Evolutionary conservation across 2,888 invertebrate genomes (phyloP), one percentile per base, ranked within the genome.

Genomic region (Nephrocerus scutellatus): DNA sequence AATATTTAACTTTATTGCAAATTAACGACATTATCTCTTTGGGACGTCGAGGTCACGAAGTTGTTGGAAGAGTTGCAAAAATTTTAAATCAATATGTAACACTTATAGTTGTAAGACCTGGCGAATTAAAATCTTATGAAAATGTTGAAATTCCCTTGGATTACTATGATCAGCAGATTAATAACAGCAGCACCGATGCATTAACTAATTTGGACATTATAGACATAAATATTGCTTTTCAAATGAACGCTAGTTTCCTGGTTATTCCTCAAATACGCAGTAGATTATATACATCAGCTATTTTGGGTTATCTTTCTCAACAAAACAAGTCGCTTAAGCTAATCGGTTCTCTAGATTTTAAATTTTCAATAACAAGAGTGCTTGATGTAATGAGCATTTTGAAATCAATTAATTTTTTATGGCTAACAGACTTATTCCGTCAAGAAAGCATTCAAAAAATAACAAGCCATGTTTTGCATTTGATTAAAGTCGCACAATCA

Each of bases 351-450:
- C 55, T 66, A 6, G 56, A 63, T 42, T 54, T 60, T 12, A 52
- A 55, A 15, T 57, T 55, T 42, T 36, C 59, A 8, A 52, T 55
- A 6, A 42, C 32, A 2, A 62, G 62, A 39, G 61, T 61, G 53
- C 44, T 57, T 16, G 63, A 66, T 45, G 38, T 65, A 10, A 37
- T 53, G 22, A 58, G 57, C 9, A 56, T 63, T n/a, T 53, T 67
- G 3, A 52, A 56, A 33, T 32, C 54, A 15, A 39, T 62, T 14
- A 60, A 67, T 23, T 63, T 54, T 9, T 38, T 68, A 12, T 65
- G 63, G 61, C 51, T 68, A 36, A 55, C 61, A 10, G 53, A 68
- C 39, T 53, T 60, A 44, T 62, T 63, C 12, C 44, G 28, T 23
- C 46, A 47, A 3, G 48, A 49, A 21, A 47, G 48, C 10, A 44